Evolutionary conservation across 2,113 vertebrate species (phyloP), one percentile per base, ranked within the genome.

Genomic region (Entelurus aequoreus): DNA sequence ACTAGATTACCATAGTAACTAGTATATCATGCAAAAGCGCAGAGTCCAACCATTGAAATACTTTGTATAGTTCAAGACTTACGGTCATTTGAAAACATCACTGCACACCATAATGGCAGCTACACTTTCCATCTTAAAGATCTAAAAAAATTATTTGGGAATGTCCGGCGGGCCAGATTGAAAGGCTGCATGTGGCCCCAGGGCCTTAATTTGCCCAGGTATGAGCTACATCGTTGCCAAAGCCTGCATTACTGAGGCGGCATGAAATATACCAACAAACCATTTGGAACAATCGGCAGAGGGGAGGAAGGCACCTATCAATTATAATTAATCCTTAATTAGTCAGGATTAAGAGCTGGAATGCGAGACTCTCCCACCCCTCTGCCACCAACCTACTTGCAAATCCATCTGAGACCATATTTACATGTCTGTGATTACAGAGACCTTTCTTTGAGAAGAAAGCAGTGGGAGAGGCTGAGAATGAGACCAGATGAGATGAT

Each of bases 301-400:
- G 80, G 83, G 85, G 81, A 84, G 84, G 86, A 86, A 85, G 85
- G 80, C 83, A 81, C 85, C 86, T 88, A 91, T 92, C 89, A 87
- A 88, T 88, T 89, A 86, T 88, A 90, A 91, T 92, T 90, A 91
- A 90, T 89, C 84, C 87, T 86, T 91, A 90, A 90, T 91, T 92
- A 92, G 88, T 89, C 85, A 82, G 86, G 88, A 91, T 90, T 91
- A 91, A 78, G 76, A 86, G 83, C 67, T 56, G 71, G 78, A 81
- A 79, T 86, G 68, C 19, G 63, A 80, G 76, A 84, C 57, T 79
- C 85, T 75, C 79, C 75, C 79, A 74, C 73, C 82, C 78, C 75
- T 77, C 69, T 52, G 49, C 78, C 79, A 84, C 82, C 75, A 77
- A 82, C 75, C 82, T 80, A 84, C 83, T 46, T 72, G 81, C 84